Percentiles rank a stretch among this genome's conserved stretches.
Evolutionary conservation across 2,113 vertebrate species (phyloP).

Genomic region (Barbus barbus): DNA sequence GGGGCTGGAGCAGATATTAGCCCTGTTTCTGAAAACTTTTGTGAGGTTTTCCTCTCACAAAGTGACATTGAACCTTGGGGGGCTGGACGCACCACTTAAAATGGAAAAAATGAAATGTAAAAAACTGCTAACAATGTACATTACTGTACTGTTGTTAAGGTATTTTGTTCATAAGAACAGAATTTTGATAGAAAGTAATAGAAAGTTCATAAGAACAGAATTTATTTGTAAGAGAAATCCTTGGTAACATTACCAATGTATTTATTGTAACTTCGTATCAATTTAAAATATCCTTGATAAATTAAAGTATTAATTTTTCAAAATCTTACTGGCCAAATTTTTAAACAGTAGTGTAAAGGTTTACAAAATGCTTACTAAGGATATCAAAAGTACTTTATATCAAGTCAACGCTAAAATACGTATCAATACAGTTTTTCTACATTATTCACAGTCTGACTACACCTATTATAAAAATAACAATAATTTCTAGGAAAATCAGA

Average conservation of each 20-base stretch:
- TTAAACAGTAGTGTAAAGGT: neutral
- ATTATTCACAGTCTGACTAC: neutral
- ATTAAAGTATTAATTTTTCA: neutral
- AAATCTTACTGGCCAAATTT: neutral
- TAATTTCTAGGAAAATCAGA: neutral
- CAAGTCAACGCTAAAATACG: neutral
- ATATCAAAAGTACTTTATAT: neutral
- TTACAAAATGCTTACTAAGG: neutral
- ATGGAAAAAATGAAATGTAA: neutral
- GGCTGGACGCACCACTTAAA: conserved; percentile 61
- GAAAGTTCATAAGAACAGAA: too few relatives aligned
- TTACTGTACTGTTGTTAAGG: too few relatives aligned
- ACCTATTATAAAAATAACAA: neutral
- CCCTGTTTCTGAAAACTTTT: conserved; percentile 52
- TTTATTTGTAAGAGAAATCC: neutral
- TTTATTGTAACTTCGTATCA: neutral
- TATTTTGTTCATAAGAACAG: too few relatives aligned
- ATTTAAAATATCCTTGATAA: neutral
- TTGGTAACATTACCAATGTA: neutral
- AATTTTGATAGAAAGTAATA: too few relatives aligned
- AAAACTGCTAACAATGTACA: too few relatives aligned
- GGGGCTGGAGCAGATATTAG: conserved; percentile 34
- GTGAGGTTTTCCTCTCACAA: conserved; percentile 55
- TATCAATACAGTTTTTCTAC: neutral
- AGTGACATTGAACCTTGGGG: conserved; percentile 64